phyloP scores from a whole-genome alignment of 1,140 invertebrate genomes.

The Frieseomelitta varia region DNA sequence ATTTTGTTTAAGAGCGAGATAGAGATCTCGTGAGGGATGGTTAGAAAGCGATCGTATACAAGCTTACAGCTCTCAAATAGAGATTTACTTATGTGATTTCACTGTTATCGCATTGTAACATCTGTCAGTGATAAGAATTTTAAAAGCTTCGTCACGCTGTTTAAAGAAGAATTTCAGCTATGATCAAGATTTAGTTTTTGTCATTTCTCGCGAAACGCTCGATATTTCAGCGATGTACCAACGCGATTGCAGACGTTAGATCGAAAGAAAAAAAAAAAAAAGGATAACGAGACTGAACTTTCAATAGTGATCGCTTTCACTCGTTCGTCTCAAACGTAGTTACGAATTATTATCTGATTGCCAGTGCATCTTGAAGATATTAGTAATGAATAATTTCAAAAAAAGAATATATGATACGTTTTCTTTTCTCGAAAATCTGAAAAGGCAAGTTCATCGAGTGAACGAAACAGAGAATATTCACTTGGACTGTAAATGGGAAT shows the following conservation, averaged over 20 bases:
- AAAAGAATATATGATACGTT: neutral
- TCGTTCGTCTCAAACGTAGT: neutral
- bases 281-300: neutral
- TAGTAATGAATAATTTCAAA: neutral
- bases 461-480: neutral
- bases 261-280: neutral
- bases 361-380: neutral
- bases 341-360: neutral
- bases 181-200: neutral
- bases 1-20: neutral
- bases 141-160: too few relatives aligned
- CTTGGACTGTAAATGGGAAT: neutral
- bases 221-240: neutral
- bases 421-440: too few relatives aligned
- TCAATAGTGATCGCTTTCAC: conserved; percentile 24
- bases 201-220: neutral
- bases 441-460: conserved; percentile 49
- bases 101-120: neutral
- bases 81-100: neutral
- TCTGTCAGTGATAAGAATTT: neutral
- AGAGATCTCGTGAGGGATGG: neutral
- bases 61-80: neutral
- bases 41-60: conserved; percentile 18
- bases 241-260: neutral
- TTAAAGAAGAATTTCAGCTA: neutral